phyloP scores from a whole-genome alignment of 1,140 invertebrate genomes.

The Apocrypta bakeri region DNA sequence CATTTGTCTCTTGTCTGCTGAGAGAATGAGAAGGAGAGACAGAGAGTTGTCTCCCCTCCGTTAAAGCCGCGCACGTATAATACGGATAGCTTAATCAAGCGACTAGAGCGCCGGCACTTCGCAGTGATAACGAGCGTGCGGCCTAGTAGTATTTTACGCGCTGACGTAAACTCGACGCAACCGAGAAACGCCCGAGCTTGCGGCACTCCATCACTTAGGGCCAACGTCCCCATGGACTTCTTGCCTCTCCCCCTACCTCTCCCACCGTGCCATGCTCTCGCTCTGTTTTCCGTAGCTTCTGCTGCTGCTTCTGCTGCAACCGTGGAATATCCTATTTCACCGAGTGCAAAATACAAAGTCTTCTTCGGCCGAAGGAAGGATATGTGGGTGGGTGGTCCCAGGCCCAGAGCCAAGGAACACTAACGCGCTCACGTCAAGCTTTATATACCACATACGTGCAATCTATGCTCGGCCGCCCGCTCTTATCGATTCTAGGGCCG shows the following conservation, averaged over 20 bases:
- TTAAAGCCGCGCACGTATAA: neutral
- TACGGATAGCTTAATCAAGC: conserved; percentile 27
- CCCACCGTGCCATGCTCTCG: neutral
- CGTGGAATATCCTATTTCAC: conserved; percentile 53
- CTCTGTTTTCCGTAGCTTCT: neutral
- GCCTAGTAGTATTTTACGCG: conserved; percentile 28
- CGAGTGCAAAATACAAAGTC: neutral
- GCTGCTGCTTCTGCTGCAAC: neutral
- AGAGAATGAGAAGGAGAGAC: too few relatives aligned
- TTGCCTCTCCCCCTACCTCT: conserved; percentile 8
- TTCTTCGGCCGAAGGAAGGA: conserved; percentile 1
- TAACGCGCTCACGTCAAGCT: too few relatives aligned
- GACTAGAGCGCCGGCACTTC: neutral
- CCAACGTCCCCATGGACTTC: conserved; percentile 57
- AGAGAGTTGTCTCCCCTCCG: too few relatives aligned
- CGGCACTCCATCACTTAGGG: conserved; percentile 63
- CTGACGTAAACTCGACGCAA: conserved; percentile 15
- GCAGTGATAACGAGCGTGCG: conserved; percentile 30
- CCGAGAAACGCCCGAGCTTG: conserved; percentile 50
- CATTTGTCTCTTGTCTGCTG: too few relatives aligned
- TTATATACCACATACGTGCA: neutral
- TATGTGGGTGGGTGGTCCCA: neutral
- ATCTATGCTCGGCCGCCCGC: neutral
- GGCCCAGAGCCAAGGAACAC: too few relatives aligned
- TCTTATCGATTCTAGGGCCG: neutral